These are phyloP conservation scores for Diaprepes abbreviatus DNA, from an alignment of 2,888 invertebrate genomes.

Conservation along the genomic window DNA sequence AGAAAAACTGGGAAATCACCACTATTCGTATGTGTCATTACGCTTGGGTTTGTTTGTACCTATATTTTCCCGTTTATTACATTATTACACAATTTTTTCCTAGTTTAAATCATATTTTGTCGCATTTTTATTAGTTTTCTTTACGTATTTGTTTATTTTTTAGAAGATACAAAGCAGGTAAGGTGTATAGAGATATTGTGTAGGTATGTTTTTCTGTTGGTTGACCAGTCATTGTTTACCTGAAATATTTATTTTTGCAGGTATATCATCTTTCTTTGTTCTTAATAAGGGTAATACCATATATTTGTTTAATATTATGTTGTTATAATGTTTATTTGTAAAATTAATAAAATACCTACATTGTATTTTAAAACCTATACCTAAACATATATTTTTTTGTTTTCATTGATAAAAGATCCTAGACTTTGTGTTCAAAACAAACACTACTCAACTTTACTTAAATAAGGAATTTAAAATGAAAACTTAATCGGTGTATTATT, in stretches of 20 bases:
- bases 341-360: no score
- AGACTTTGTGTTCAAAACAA: no score
- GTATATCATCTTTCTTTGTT: slow-evolving; percentile 19
- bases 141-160: slow-evolving; percentile 35
- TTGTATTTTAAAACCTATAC: no score
- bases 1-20: slow-evolving; percentile 45
- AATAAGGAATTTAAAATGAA: no score
- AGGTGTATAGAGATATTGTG: slow-evolving; percentile 15
- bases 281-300: not conserved
- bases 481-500: no score
- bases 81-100: slow-evolving; percentile 2
- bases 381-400: no score
- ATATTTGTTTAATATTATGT: no score
- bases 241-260: slow-evolving; percentile 15
- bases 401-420: no score
- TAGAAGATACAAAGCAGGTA: slow-evolving; percentile 22
- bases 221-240: slow-evolving; percentile 38
- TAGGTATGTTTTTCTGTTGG: slow-evolving; percentile 12
- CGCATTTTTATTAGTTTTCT: slow-evolving; percentile 15
- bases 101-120: slow-evolving; percentile 14
- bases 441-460: no score
- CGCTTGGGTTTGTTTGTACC: slow-evolving; percentile 47
- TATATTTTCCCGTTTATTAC: slow-evolving; percentile 27
- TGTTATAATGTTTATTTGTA: no score
- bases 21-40: slow-evolving; percentile 57